Conservation (phyloP, 2,113 vertebrate species). For the Microcebus jonahi region DNA sequence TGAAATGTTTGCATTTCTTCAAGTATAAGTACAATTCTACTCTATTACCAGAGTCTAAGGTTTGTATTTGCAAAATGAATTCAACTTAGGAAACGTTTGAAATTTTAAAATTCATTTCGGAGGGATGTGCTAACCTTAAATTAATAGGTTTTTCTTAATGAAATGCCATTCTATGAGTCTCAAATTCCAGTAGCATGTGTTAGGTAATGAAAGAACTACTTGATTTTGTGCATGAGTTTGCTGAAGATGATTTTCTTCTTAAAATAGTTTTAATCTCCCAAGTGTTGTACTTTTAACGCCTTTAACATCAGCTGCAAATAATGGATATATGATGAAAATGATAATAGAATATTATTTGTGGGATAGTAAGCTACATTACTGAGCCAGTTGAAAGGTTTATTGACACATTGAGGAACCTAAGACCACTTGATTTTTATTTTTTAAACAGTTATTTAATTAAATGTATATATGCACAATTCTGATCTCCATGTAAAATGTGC, state of each 20-base stretch:
- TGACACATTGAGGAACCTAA: background rate
- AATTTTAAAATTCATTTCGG: conserved; percentile 9
- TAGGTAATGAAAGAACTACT: background rate
- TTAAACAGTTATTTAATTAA: conserved; percentile 11
- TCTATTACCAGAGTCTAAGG: conserved; percentile 29
- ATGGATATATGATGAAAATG: background rate
- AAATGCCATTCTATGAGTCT: background rate
- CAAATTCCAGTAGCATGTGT: background rate
- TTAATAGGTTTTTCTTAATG: conserved; percentile 11
- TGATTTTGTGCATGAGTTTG: background rate
- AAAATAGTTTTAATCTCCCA: background rate
- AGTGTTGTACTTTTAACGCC: background rate
- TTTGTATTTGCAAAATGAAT: conserved; percentile 3
- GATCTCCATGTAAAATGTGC: background rate
- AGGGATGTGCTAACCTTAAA: background rate
- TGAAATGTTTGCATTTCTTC: background rate
- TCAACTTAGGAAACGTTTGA: conserved; percentile 1
- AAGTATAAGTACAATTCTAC: background rate
- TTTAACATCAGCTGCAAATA: background rate
- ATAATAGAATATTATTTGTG: background rate
- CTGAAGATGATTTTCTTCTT: background rate
- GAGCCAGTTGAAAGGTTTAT: background rate
- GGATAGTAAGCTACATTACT: background rate
- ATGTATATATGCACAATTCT: background rate
- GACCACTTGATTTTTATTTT: conserved; percentile 19